Evolutionary conservation across 2,113 vertebrate genomes (phyloP).

Genomic region (Laterallus jamaicensis): DNA sequence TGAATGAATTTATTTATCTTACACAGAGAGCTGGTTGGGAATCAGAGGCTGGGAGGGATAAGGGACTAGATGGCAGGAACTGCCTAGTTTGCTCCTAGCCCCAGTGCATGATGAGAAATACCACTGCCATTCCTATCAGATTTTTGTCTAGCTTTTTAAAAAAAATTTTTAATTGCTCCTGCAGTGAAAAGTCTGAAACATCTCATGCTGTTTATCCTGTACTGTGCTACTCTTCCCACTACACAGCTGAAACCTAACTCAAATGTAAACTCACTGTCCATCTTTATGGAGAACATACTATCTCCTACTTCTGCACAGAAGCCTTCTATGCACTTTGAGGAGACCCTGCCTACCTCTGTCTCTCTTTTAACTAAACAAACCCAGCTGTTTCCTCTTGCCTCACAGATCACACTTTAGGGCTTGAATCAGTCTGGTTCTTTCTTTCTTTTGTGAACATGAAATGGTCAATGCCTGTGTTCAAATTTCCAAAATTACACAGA

Average conservation of each 20-base stretch:
- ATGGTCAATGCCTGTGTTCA: background rate
- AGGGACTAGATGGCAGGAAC: background rate
- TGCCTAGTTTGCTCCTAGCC: background rate
- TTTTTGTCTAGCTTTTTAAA: background rate
- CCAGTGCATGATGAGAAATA: accelerated
- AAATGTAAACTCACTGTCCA: background rate
- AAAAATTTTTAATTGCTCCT: background rate
- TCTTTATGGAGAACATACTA: background rate
- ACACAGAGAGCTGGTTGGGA: background rate
- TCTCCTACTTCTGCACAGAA: background rate
- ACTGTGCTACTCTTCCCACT: background rate
- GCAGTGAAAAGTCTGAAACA: background rate
- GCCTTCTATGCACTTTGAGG: background rate
- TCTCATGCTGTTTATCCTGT: background rate
- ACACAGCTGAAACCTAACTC: background rate
- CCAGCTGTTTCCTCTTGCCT: background rate
- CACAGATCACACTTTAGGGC: background rate
- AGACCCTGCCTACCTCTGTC: background rate
- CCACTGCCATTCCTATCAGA: background rate
- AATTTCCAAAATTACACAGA: background rate
- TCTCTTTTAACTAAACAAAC: background rate
- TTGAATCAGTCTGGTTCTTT: background rate
- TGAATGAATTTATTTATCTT: background rate
- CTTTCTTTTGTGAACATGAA: background rate
- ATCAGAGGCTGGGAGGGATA: background rate